Conservation (phyloP, 2,797 vertebrate genomes). For the Ctenopoma kingsleyae region DNA sequence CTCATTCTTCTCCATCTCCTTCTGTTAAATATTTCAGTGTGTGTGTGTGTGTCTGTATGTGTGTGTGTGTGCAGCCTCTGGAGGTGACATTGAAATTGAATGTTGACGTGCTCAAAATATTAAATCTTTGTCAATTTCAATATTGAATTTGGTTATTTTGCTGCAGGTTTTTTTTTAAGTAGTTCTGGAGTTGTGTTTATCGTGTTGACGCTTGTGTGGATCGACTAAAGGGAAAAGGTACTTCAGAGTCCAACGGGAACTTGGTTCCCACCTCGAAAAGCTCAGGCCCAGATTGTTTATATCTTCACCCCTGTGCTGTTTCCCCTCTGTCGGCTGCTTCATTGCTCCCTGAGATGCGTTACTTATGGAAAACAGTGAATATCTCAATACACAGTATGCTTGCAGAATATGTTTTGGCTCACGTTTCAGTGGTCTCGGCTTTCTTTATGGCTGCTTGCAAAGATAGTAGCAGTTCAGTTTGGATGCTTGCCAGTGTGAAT, state of each 20-base stretch:
- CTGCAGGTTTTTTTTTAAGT: slow-evolving; percentile 40
- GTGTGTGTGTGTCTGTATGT: slow-evolving; percentile 24
- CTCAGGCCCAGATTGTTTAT: slow-evolving; percentile 72
- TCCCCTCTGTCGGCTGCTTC: slow-evolving; percentile 69
- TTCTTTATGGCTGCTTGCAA: slow-evolving; percentile 76
- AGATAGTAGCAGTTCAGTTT: slow-evolving; percentile 77
- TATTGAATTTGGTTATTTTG: slow-evolving; percentile 49
- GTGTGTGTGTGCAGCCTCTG: slow-evolving; percentile 57
- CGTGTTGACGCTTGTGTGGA: slow-evolving; percentile 36
- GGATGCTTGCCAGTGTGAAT: slow-evolving; percentile 75
- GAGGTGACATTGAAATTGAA: slow-evolving; percentile 76
- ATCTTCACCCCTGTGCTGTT: slow-evolving; percentile 64
- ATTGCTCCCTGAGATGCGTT: slow-evolving; percentile 75
- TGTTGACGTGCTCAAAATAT: slow-evolving; percentile 53
- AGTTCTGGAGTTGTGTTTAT: slow-evolving; percentile 54
- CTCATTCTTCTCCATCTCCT: slow-evolving; percentile 66
- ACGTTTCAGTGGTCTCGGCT: slow-evolving; percentile 75
- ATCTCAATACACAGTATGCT: slow-evolving; percentile 80
- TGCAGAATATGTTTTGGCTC: slow-evolving; percentile 78
- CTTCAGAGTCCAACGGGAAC: slow-evolving; percentile 57
- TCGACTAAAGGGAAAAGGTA: slow-evolving; percentile 41
- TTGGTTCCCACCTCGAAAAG: slow-evolving; percentile 64
- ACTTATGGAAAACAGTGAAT: slow-evolving; percentile 82
- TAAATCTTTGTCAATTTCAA: slow-evolving; percentile 71
- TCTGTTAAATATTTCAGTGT: slow-evolving; percentile 74